A percentile compares a stretch with the other conserved stretches of the same genome.
Evolutionary conservation across 2,113 vertebrate genomes (phyloP).

Genomic region (Oreocharis arfaki): DNA sequence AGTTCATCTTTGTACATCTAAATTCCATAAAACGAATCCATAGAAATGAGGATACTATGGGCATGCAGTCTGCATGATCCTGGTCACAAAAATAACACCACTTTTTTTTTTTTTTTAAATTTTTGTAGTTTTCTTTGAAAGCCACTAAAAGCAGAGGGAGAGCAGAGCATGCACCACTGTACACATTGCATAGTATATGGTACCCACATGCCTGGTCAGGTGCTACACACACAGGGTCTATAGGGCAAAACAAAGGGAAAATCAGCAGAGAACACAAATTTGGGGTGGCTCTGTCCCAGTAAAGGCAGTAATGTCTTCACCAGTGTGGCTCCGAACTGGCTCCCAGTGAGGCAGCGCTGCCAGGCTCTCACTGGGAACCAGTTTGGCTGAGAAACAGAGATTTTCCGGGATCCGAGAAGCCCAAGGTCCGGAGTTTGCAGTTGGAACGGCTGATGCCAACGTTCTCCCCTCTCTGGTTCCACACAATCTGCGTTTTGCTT

Average conservation of each 20-base stretch:
- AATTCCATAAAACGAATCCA: constrained; percentile 82
- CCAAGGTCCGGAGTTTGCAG: neutral
- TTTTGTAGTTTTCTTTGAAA: constrained; percentile 58
- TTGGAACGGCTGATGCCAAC: neutral
- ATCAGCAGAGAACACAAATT: constrained; percentile 64
- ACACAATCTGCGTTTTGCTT: rapidly evolving
- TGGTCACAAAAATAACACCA: constrained; percentile 84
- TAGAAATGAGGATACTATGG: constrained; percentile 78
- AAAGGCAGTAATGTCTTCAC: constrained; percentile 32
- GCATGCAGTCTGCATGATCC: constrained; percentile 81
- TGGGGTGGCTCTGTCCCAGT: neutral
- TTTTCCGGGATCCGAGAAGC: constrained; percentile 10
- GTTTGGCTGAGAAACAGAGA: neutral
- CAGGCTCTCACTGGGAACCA: neutral
- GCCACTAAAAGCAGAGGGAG: constrained; percentile 83
- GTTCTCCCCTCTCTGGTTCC: neutral
- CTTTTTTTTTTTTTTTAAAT: constrained; percentile 31
- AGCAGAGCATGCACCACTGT: constrained; percentile 86
- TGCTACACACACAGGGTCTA: constrained; percentile 75
- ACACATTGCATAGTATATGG: constrained; percentile 89
- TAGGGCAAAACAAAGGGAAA: constrained; percentile 65
- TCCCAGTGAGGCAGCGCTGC: neutral
- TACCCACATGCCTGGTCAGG: constrained; percentile 84
- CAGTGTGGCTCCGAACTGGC: neutral
- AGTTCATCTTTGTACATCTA: constrained; percentile 79